Base-by-base conservation (phyloP, 1,140 invertebrate genomes). In the Teleopsis dalmanni region DNA sequence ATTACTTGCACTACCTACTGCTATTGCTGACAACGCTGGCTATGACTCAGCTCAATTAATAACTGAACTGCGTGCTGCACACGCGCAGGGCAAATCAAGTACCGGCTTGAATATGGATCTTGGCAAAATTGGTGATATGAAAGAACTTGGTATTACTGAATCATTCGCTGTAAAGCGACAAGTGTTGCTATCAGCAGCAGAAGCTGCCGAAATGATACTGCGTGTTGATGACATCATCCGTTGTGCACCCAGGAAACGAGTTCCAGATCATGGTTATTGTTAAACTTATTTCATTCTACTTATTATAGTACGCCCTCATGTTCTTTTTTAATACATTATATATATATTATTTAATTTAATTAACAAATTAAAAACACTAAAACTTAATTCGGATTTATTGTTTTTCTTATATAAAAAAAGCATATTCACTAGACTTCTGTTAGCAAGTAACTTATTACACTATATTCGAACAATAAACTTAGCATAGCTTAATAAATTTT, bases 181-280 rank as follows among this genome's bases (percentile, higher is more conserved):
- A 73, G 91, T 99, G 9, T 72, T 99, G 31, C 58, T 95, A 47
- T 95, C 92, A 31, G 97, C 95, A 5, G 75, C 93, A 1, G 97
- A 99, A 76, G 96, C 96, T 4, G 95, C 96, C 0, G 97, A 99
- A 76, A 95, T 99, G 90, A 98, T 99, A 63, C 75, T 99, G 8
- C 83, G 97, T 35, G 96, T 99, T 2, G 97, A 99, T 71, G 85
- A 96, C 72, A 99, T 99, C 51, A 85, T 99, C 21, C 94, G 87
- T 67, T 81, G 92, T 29, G 95, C 95, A 25, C 97, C 97, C 3
- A 81, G 97, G 50, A 86, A 86, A 62, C 83, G 97, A 41, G 81
- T 82, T 1, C 83, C 84, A 49, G 96, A 99, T 71, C 80, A 88
- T 59, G 82, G 89, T 57, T 85, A 83, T 44, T 95, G 89, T 74